Conservation (phyloP, 2,888 invertebrate species). For the Tiphia femorata region DNA sequence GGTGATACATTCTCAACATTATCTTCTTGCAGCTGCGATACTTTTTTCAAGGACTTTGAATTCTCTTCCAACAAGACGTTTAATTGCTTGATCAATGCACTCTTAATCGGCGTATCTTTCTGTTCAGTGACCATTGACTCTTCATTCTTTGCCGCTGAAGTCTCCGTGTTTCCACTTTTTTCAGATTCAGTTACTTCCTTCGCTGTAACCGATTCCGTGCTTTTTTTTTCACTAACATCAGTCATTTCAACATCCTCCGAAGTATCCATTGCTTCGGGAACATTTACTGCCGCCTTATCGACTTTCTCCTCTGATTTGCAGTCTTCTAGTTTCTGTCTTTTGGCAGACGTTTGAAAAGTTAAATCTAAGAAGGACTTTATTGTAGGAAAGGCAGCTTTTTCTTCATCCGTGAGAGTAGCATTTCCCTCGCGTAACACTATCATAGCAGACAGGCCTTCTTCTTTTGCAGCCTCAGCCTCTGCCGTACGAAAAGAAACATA, state of each 20-base stretch:
- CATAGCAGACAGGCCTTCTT: conserved; percentile 78
- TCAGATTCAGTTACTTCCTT: conserved; percentile 25
- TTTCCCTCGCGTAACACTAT: conserved; percentile 87
- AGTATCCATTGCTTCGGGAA: conserved; percentile 59
- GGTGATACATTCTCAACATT: conserved; percentile 20
- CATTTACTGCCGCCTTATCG: conserved; percentile 21
- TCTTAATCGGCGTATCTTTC: conserved; percentile 35
- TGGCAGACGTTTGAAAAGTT: conserved; percentile 57
- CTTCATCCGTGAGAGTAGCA: conserved; percentile 76
- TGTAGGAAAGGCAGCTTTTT: conserved; percentile 71
- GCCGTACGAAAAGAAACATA: conserved; percentile 40
- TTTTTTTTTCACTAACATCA: conserved; percentile 42
- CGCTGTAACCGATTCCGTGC: too few relatives aligned
- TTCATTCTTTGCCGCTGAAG: conserved; percentile 15
- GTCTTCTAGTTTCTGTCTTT: conserved; percentile 61
- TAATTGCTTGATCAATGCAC: too few relatives aligned
- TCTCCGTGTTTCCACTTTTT: conserved; percentile 39
- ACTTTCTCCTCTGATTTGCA: conserved; percentile 27
- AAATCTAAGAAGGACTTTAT: conserved; percentile 77
- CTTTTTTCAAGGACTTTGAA: too few relatives aligned
- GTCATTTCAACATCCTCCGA: conserved; percentile 55
- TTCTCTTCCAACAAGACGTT: too few relatives aligned
- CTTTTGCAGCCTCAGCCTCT: conserved; percentile 88
- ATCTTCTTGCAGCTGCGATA: too few relatives aligned
- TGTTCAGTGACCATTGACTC: conserved; percentile 25